Base-by-base conservation (phyloP, 2,888 invertebrate genomes). In the Volucella inflata region DNA sequence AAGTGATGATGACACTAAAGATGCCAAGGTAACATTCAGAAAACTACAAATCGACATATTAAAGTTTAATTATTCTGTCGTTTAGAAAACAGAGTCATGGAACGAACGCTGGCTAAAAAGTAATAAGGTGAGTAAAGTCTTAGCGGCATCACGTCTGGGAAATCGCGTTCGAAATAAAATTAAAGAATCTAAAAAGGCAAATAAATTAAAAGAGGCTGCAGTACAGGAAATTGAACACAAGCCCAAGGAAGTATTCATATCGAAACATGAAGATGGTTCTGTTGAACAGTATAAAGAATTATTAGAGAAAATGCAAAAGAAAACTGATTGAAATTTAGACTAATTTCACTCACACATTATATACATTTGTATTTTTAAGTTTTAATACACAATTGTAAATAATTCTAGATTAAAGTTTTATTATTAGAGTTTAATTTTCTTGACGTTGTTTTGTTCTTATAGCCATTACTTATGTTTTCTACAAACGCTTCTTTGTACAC, bases 121-220 rank as follows among this genome's bases (percentile, higher is more conserved):
- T 85, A 93, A 92, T 12, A 94, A 94, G 90, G 94, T 94, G 0
- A 94, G 93, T 88, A 93, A 91, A 88, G 94, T 94, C 1, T 89
- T 94, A 16, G 93, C 92, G 0, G 93, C 93, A 0, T 93, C 94
- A 0, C 93, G 93, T 55, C 92, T 94, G 53, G 91, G 94, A 0
- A 95, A 94, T 87, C 94, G 94, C 16, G 90, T 94, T n/a, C 91
- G 95, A 80, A 94, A 94, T 88, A 94, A 94, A 89, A 94, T 94
- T 87, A 93, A 93, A 89, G 93, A 90, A 87, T 89, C 90, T 0
- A 91, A 90, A 79, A 90, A 89, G 79, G 82, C 88, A 11, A 88
- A 82, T 57, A 64, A 77, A 51, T 14, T 75, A 2, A 42, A 87
- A 81, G 88, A 87, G 38, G 72, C 78, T 1, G 80, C 74, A 14